Conservation (phyloP, 2,888 invertebrate genomes). For the Phortica okadai region DNA sequence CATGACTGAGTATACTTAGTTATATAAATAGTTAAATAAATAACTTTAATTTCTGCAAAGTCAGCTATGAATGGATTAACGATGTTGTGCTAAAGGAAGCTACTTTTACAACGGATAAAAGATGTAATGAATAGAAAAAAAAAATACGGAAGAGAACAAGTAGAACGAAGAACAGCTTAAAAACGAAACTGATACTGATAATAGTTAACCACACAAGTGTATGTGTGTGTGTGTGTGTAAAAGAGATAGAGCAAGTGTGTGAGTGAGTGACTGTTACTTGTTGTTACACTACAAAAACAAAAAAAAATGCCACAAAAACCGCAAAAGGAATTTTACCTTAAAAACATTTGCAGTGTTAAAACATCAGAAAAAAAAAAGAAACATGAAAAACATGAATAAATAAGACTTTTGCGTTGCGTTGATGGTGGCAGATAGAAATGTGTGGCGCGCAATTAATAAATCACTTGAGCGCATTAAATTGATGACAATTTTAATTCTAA, state of each 20-base stretch:
- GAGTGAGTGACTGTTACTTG: no score
- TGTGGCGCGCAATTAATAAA: conserved; percentile 22
- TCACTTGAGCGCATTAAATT: conserved; percentile 18
- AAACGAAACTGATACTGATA: conserved; percentile 8
- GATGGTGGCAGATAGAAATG: not conserved
- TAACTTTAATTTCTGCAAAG: no score
- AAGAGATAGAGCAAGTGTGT: no score
- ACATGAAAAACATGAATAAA: not conserved
- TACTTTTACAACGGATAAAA: not conserved
- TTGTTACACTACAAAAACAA: no score
- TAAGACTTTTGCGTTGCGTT: not conserved
- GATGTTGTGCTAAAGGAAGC: no score
- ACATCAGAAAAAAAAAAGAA: not conserved
- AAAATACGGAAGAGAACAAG: not conserved
- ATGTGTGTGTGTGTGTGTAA: no score
- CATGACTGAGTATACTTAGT: no score
- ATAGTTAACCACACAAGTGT: not conserved
- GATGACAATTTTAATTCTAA: conserved; percentile 23
- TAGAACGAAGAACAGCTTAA: not conserved
- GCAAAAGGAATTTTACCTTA: conserved; percentile 2
- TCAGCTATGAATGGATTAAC: no score
- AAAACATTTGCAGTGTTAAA: not conserved
- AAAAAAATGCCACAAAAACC: conserved; percentile 16
- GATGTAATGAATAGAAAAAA: not conserved
- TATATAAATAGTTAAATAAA: no score